Evolutionary conservation across 2,113 vertebrate species (phyloP).

Genomic region (Dicaeum eximium): DNA sequence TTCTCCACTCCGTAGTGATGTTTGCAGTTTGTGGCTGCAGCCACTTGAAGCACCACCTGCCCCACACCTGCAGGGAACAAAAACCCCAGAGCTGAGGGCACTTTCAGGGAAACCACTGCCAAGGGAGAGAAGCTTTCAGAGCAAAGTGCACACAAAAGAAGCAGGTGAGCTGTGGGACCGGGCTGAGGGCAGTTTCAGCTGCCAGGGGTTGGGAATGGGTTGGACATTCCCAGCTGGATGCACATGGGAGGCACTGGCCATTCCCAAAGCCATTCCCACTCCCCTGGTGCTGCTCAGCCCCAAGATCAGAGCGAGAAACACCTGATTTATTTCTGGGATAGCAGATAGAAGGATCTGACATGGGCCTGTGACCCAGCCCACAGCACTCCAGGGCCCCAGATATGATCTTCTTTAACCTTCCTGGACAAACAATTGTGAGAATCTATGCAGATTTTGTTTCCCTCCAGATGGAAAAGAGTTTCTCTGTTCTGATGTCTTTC

Average conservation of each 20-base stretch:
- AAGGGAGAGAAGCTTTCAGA: background rate
- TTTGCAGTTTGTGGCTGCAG: constrained; percentile 95
- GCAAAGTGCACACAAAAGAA: background rate
- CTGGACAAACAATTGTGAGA: background rate
- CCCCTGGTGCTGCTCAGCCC: background rate
- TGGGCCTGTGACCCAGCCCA: background rate
- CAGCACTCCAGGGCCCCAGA: background rate
- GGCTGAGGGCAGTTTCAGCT: background rate
- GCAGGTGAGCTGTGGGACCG: background rate
- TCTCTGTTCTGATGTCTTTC: background rate
- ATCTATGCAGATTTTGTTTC: background rate
- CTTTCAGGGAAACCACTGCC: background rate
- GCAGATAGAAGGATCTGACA: background rate
- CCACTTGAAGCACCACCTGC: constrained; percentile 98
- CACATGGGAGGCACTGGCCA: fast-evolving
- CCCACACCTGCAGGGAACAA: constrained; percentile 84
- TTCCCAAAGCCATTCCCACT: background rate
- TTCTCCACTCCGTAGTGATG: constrained; percentile 99
- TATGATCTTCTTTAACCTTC: background rate
- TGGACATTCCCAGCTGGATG: background rate
- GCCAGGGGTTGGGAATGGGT: background rate
- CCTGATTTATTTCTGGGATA: background rate
- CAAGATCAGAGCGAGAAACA: background rate
- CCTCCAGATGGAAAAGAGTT: constrained; percentile 18
- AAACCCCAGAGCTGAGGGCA: background rate